Percentiles rank a stretch among this genome's conserved stretches.
phyloP scores from a whole-genome alignment of 2,113 vertebrate genomes.

The Balaeniceps rex region DNA sequence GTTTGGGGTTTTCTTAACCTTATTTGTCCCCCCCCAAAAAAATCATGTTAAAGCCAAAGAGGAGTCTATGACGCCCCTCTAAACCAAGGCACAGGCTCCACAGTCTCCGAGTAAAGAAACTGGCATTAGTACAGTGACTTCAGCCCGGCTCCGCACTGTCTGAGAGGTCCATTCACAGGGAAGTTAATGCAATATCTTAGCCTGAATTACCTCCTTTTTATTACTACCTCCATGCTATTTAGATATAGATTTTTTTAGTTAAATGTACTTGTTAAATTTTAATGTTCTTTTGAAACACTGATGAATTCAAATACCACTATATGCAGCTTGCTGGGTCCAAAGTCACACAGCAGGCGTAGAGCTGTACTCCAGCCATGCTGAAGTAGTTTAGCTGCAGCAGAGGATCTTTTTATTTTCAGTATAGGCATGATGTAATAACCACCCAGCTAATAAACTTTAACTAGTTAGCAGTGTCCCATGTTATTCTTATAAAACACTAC shows the following conservation, averaged over 20 bases:
- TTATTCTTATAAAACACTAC: background rate
- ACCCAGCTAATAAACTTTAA: background rate
- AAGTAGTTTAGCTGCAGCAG: background rate
- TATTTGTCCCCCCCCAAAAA: background rate
- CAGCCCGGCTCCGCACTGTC: background rate
- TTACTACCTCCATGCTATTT: constrained; percentile 43
- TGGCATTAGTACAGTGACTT: constrained; percentile 5
- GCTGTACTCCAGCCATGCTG: background rate
- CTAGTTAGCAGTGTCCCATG: background rate
- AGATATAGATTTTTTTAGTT: constrained; percentile 47
- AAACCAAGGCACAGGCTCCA: background rate
- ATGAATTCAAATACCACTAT: background rate
- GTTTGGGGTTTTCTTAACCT: background rate
- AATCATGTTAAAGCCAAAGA: background rate
- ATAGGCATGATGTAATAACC: background rate
- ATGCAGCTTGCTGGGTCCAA: background rate
- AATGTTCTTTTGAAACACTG: constrained; percentile 49
- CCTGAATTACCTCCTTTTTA: constrained; percentile 53
- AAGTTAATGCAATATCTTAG: constrained; percentile 45
- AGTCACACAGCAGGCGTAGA: background rate
- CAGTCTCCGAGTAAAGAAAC: background rate
- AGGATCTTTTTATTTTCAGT: background rate
- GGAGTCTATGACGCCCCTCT: background rate
- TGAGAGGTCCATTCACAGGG: constrained; percentile 22
- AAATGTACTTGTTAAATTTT: constrained; percentile 60